Conservation (phyloP, 2,888 invertebrate genomes). For the Andrena marginata region DNA sequence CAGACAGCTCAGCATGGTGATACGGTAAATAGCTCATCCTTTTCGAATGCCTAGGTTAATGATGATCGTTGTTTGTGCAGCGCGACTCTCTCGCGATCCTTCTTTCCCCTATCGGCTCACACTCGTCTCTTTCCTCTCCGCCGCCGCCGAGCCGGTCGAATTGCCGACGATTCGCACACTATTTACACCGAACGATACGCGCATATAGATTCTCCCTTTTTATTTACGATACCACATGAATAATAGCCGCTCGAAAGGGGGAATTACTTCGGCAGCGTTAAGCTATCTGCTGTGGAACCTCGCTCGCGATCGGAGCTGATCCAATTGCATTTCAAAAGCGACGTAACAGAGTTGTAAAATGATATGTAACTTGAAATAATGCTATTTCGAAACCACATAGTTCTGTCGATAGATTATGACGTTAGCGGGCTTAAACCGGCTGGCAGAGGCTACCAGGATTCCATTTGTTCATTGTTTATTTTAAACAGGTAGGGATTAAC, state of each 20-base stretch:
- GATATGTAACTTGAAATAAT: no score
- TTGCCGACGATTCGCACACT: neutral
- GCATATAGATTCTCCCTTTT: neutral
- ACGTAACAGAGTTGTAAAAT: no score
- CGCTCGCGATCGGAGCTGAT: neutral
- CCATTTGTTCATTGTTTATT: slow-evolving; percentile 14
- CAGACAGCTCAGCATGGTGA: slow-evolving; percentile 83
- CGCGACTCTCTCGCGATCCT: slow-evolving; percentile 1
- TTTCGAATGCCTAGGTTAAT: slow-evolving; percentile 54
- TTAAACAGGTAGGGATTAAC: no score
- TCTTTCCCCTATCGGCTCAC: neutral
- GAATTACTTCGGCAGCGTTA: neutral
- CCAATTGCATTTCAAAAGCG: neutral
- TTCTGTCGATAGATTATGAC: no score
- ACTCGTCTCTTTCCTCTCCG: neutral
- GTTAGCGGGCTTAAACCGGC: neutral
- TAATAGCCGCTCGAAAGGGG: neutral
- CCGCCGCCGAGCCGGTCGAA: neutral
- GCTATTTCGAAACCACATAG: no score
- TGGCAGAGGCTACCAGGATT: neutral
- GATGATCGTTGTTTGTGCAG: slow-evolving; percentile 50
- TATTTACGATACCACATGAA: neutral
- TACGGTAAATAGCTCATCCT: slow-evolving; percentile 77
- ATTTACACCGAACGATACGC: neutral
- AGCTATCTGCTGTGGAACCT: neutral